phyloP scores from a whole-genome alignment of 2,888 invertebrate species.

The Antheraea assamensis region DNA sequence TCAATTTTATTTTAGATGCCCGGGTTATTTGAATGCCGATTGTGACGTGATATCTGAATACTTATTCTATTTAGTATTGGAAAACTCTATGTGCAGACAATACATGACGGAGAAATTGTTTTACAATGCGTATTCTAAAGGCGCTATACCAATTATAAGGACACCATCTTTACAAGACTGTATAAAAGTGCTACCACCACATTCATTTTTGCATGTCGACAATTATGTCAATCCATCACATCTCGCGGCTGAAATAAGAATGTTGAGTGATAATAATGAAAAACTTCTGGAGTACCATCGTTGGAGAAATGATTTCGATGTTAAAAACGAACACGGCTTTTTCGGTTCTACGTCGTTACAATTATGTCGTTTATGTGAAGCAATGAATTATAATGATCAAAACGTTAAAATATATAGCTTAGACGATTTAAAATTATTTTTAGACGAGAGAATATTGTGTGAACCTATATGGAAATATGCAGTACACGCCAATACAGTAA shows the following conservation, averaged over 20 bases:
- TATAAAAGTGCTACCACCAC: constrained; percentile 73
- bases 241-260: constrained; percentile 74
- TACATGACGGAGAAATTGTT: constrained; percentile 84
- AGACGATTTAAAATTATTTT: constrained; percentile 26
- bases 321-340: constrained; percentile 82
- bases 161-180: constrained; percentile 69
- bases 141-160: constrained; percentile 82
- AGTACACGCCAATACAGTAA: background rate
- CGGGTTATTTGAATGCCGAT: constrained; percentile 45
- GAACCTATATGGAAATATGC: background rate
- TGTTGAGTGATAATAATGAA: constrained; percentile 58
- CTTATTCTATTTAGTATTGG: constrained; percentile 84
- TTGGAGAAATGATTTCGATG: constrained; percentile 82
- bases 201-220: constrained; percentile 72
- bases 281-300: constrained; percentile 68
- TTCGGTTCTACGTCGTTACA: constrained; percentile 79
- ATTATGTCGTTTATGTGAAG: constrained; percentile 83
- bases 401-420: constrained; percentile 29
- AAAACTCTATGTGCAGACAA: constrained; percentile 83
- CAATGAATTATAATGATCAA: constrained; percentile 77
- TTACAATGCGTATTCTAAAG: constrained; percentile 81
- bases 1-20: constrained; percentile 22
- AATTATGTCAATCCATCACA: constrained; percentile 28
- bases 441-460: constrained; percentile 26
- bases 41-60: constrained; percentile 74